Base-by-base conservation (phyloP, 2,888 invertebrate genomes). In the Diaprepes abbreviatus region DNA sequence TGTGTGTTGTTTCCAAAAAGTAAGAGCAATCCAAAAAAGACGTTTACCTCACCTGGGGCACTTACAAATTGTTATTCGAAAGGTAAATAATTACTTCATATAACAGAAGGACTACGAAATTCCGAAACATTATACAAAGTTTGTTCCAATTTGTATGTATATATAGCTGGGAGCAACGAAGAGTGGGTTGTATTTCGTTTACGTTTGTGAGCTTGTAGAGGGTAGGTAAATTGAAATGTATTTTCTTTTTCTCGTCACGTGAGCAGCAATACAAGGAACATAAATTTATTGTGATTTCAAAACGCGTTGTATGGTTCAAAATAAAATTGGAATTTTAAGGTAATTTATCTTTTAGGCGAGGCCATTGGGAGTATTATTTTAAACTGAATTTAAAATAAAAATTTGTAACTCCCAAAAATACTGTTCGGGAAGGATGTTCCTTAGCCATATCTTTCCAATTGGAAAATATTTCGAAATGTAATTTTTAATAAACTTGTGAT, bases 151-250 rank as follows among this genome's bases (percentile, higher is more conserved):
- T 55, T 55, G 35, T 55, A 55, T 55, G 55, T 21, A 55, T 55
- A 54, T 54, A 54, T 35, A 17, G 36, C 36, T 21, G 19, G 21
- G 21, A 21, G 55, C 10, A 55, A 55, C 55, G 21, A 35, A 35
- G 33, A 54, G 31, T 54, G 52, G 35, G 55, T 55, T 33, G 55
- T 55, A 12, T 55, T 55, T 36, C 12, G 38, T 64, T 31, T 43
- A 55, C 64, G 45, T 64, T 64, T 64, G 45, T 33, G 54, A 64
- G 43, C 55, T 35, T 21, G 52, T 43, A 19, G 63, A 19, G 55
- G 55, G 31, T 38, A 45, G 12, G 40, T 64, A 64, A 64, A 64
- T 64, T 64, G 33, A 43, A 65, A 64, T 55, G 45, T n/a, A 12
- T 28, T 64, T 55, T 64, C 45, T 55, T 43, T 64, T 16, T 55